Conservation (phyloP, 2,888 invertebrate genomes). For the Synergus laeviventris region DNA sequence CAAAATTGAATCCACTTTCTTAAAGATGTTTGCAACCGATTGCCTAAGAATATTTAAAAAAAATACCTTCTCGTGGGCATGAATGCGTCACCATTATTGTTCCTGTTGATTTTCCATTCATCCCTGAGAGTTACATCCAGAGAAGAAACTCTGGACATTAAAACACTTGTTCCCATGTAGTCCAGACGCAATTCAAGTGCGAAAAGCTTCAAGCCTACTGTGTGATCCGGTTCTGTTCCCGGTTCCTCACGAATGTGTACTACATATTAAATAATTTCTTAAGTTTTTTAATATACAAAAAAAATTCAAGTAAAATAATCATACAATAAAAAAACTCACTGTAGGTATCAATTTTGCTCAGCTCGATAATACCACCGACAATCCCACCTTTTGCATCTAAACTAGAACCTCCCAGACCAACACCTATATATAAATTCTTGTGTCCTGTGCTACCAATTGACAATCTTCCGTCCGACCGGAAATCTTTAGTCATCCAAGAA, state of each 20-base stretch:
- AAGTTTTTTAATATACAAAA: not conserved
- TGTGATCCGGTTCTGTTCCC: slow-evolving; percentile 92
- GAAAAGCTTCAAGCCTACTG: slow-evolving; percentile 87
- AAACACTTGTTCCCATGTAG: slow-evolving; percentile 98
- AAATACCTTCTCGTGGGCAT: slow-evolving; percentile 81
- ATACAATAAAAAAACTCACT: slow-evolving; percentile 76
- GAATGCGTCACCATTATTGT: slow-evolving; percentile 76
- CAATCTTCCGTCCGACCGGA: slow-evolving; percentile 92
- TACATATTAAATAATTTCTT: slow-evolving; percentile 63
- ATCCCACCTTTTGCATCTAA: slow-evolving; percentile 98
- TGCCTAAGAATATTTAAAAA: not conserved
- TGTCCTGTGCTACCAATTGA: slow-evolving; percentile 96
- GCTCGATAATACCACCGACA: slow-evolving; percentile 96
- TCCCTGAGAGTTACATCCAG: slow-evolving; percentile 89
- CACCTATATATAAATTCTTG: slow-evolving; percentile 93
- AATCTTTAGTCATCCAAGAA: slow-evolving; percentile 94
- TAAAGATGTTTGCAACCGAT: not conserved
- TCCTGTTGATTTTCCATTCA: slow-evolving; percentile 87
- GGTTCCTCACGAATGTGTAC: slow-evolving; percentile 94
- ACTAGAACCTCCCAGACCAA: slow-evolving; percentile 92
- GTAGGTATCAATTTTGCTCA: slow-evolving; percentile 91
- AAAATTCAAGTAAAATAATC: not conserved
- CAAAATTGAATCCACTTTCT: not conserved
- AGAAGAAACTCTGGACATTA: slow-evolving; percentile 92
- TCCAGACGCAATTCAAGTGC: slow-evolving; percentile 94